phyloP scores from a whole-genome alignment of 2,888 invertebrate species.

The Diadegma fenestrale region DNA sequence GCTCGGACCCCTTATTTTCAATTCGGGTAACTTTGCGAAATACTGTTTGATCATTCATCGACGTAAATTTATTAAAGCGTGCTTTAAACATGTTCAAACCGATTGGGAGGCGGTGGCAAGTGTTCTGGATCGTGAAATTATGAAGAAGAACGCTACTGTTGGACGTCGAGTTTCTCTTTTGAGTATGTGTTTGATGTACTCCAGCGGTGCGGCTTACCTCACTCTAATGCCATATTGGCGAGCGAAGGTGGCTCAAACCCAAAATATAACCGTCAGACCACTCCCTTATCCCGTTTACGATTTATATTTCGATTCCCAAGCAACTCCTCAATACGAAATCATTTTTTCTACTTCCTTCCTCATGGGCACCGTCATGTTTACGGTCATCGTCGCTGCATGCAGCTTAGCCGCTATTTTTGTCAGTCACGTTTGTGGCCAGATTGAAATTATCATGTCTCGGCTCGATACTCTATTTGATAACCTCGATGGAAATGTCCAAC shows the following conservation, averaged over 20 bases:
- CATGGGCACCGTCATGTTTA: constrained; percentile 62
- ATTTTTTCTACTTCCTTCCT: constrained; percentile 70
- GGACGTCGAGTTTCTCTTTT: constrained; percentile 67
- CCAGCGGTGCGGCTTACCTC: constrained; percentile 73
- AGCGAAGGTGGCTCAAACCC: constrained; percentile 41
- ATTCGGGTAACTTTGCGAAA: constrained; percentile 64
- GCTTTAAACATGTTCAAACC: constrained; percentile 65
- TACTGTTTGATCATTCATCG: constrained; percentile 61
- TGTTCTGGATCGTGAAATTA: constrained; percentile 65
- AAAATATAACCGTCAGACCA: constrained; percentile 62
- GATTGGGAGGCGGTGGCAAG: constrained; percentile 69
- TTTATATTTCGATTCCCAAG: constrained; percentile 65
- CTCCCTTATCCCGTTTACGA: constrained; percentile 67
- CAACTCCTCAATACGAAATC: constrained; percentile 73
- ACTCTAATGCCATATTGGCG: constrained; percentile 71
- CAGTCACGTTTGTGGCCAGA: constrained; percentile 73
- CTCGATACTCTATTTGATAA: constrained; percentile 62
- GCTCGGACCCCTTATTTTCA: constrained; percentile 61
- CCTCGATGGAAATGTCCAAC: background rate
- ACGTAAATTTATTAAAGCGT: constrained; percentile 57
- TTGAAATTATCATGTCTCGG: constrained; percentile 68
- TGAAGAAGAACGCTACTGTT: constrained; percentile 68
- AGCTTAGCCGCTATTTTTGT: constrained; percentile 73
- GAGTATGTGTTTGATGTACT: constrained; percentile 74
- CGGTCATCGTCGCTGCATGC: constrained; percentile 69